phyloP scores from a whole-genome alignment of 1,140 invertebrate genomes.

The Grapholita molesta region DNA sequence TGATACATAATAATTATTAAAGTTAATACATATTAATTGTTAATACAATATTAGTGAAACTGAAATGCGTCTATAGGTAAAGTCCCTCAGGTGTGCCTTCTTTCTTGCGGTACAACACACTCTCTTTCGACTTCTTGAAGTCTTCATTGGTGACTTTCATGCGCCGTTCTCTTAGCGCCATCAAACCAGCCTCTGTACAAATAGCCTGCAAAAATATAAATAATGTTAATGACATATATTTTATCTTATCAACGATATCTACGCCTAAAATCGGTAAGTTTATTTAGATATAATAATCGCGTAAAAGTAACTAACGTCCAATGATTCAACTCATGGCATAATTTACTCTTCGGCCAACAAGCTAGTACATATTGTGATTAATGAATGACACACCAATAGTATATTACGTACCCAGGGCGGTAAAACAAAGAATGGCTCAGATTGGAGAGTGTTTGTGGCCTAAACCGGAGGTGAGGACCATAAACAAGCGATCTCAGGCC shows the following conservation, averaged over 20 bases:
- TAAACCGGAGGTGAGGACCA: too few relatives aligned
- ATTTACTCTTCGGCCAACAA: too few relatives aligned
- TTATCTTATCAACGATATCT: background rate
- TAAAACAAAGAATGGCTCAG: too few relatives aligned
- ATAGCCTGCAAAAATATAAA: conserved; percentile 87
- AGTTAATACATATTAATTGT: conserved; percentile 9
- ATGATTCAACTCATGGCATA: too few relatives aligned
- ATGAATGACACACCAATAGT: too few relatives aligned
- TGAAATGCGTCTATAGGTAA: conserved; percentile 88
- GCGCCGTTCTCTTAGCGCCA: conserved; percentile 97
- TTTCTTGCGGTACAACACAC: conserved; percentile 99
- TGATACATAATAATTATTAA: background rate
- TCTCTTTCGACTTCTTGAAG: conserved; percentile 99
- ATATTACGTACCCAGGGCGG: too few relatives aligned
- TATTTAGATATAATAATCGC: too few relatives aligned
- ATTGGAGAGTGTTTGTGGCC: too few relatives aligned
- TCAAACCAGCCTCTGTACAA: conserved; percentile 98
- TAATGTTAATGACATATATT: conserved; percentile 10
- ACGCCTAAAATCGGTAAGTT: too few relatives aligned
- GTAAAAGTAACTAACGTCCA: too few relatives aligned
- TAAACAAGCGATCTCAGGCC: too few relatives aligned
- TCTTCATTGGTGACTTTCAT: conserved; percentile 99
- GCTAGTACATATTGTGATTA: too few relatives aligned
- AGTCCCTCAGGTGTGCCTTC: conserved; percentile 99
- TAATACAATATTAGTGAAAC: conserved; percentile 11